Evolutionary conservation across 2,888 invertebrate genomes (phyloP).

Genomic region (Sclerodermus sp.): DNA sequence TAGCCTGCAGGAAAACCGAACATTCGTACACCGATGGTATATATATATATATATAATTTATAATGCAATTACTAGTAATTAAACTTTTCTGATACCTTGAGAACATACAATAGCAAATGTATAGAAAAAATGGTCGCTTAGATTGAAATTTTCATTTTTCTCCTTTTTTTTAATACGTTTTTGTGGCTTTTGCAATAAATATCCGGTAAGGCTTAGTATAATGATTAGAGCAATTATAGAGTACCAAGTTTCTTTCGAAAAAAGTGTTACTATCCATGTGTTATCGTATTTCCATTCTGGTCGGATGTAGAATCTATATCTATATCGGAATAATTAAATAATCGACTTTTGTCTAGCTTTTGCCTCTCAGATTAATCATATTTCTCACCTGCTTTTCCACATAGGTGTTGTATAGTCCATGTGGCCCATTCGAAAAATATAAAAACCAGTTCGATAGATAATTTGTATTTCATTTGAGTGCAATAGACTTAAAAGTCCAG

Average conservation of each 20-base stretch:
- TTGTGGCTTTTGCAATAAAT: constrained; percentile 11
- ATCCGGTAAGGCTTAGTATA: constrained; percentile 13
- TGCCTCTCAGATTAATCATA: not conserved
- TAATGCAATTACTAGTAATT: not conserved
- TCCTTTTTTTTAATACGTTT: not conserved
- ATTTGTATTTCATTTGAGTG: not conserved
- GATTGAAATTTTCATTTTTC: constrained; percentile 1
- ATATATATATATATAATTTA: not conserved
- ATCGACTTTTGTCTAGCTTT: not conserved
- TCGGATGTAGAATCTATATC: constrained; percentile 13
- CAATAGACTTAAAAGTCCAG: not conserved
- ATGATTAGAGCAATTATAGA: constrained; percentile 3
- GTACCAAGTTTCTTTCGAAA: constrained; percentile 9
- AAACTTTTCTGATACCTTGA: constrained; percentile 24
- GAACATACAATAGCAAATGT: constrained; percentile 23
- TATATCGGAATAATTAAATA: no score
- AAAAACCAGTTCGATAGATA: constrained; percentile 4
- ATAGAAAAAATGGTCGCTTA: constrained; percentile 28
- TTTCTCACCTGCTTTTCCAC: constrained; percentile 13
- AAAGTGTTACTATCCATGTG: constrained; percentile 17
- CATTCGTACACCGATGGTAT: not conserved
- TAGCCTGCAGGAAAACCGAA: constrained; percentile 13
- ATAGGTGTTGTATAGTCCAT: constrained; percentile 15
- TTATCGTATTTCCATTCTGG: constrained; percentile 15
- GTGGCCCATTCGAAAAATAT: not conserved